Evolutionary conservation across 2,888 invertebrate genomes (phyloP), one percentile per base, ranked within the genome.

Genomic region (Agonopterix alstromeriana): DNA sequence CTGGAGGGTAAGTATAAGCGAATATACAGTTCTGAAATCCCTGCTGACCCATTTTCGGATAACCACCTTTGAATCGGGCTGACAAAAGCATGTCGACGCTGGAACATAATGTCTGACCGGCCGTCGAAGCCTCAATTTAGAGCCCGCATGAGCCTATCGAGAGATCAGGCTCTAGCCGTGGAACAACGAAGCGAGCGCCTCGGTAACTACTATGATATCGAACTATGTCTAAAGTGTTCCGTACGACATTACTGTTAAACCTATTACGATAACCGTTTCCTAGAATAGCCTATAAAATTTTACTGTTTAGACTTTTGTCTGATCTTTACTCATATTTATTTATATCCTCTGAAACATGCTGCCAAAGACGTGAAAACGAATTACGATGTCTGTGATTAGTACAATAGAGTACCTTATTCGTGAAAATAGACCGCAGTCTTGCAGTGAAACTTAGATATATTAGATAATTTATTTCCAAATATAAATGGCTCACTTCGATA

Each of bases 81-180:
- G 76, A 83, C 82, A 85, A 84, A 83, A 81, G 82, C 82, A 77
- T 72, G 77, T 82, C 78, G 70, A 73, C 74, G 74, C 78, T 73
- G 73, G 80, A 77, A 78, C 82, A 80, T 79, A 77, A 83, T 81
- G 76, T 77, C 72, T 67, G 73, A 61, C 61, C 62, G 66, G 63
- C 68, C 67, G 65, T 67, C 70, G 68, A 67, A 71, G 77, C 72
- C 62, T 76, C 81, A 78, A 82, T 84, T 78, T 75, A 76, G 72
- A 72, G 68, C 84, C 83, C 82, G 79, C 76, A 85, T 82, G 67
- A 63, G 71, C 65, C 72, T 75, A 74, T 72, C 70, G 60, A 62
- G 65, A 65, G 71, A 73, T 71, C 69, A 53, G 50, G 44, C 56
- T 61, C 70, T 51, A 50, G 43, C 56, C 62, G 50, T 55, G 49